These are phyloP conservation scores for Goniozus legneri DNA, from an alignment of 1,140 invertebrate species.

Conservation along the genomic window DNA sequence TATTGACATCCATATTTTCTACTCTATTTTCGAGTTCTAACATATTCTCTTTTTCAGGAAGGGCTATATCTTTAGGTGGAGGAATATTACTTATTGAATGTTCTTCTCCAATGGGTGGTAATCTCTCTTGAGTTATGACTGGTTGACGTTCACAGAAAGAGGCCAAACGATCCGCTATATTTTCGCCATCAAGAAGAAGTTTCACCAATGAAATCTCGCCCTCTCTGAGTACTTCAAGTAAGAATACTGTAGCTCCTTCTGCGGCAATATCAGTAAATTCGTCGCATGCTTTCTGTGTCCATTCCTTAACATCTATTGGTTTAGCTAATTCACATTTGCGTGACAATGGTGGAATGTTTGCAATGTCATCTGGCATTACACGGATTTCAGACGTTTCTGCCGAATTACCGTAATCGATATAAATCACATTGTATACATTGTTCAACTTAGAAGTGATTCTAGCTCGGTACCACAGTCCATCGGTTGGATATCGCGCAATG, in stretches of 20 bases:
- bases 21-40: conserved; percentile 60
- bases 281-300: conserved; percentile 37
- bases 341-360: conserved; percentile 36
- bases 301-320: conserved; percentile 28
- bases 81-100: no score
- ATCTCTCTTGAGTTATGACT: conserved; percentile 27
- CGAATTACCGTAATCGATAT: conserved; percentile 61
- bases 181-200: conserved; percentile 60
- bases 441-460: conserved; percentile 33
- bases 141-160: conserved; percentile 9
- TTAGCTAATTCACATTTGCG: conserved; percentile 42
- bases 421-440: conserved; percentile 48
- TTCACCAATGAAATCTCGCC: conserved; percentile 64
- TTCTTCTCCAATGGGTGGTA: conserved; percentile 42
- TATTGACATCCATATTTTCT: no score
- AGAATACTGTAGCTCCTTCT: conserved; percentile 43
- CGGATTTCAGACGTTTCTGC: conserved; percentile 39
- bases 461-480: conserved; percentile 65
- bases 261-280: conserved; percentile 35
- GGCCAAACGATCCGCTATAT: conserved; percentile 60
- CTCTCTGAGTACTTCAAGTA: conserved; percentile 51
- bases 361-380: conserved; percentile 42
- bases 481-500: conserved; percentile 64
- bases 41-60: conserved; percentile 61
- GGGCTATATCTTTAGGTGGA: no score